phyloP scores from a whole-genome alignment of 2,113 vertebrate genomes.

The Balaenoptera acutorostrata region DNA sequence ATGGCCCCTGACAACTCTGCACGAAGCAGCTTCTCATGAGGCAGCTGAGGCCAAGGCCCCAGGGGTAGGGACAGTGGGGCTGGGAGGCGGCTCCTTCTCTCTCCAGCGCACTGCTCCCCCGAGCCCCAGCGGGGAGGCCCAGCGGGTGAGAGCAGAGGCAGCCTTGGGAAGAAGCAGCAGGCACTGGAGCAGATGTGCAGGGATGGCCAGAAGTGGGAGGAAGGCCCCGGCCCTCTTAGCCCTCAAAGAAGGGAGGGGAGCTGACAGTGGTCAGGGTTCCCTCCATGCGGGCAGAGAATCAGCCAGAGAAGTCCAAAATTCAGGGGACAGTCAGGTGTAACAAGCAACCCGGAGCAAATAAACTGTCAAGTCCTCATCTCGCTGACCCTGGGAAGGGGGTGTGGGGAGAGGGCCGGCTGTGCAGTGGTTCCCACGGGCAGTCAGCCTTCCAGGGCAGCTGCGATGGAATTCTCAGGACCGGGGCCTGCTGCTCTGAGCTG shows the following conservation, averaged over 20 bases:
- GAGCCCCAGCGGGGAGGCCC: neutral
- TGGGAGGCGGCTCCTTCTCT: neutral
- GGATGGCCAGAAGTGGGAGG: rapidly evolving
- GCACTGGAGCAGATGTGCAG: rapidly evolving
- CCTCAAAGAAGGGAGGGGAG: neutral
- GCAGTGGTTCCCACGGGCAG: neutral
- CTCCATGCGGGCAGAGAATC: neutral
- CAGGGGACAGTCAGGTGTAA: neutral
- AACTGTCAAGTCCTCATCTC: neutral
- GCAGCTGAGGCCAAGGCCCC: neutral
- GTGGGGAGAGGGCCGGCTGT: neutral
- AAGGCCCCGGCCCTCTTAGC: neutral
- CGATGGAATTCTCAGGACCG: neutral
- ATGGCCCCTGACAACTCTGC: neutral
- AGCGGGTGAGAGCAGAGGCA: neutral
- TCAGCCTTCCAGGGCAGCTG: neutral
- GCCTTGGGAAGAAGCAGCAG: neutral
- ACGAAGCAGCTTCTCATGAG: neutral
- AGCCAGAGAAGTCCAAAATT: neutral
- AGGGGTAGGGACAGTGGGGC: neutral
- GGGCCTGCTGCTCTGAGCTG: neutral
- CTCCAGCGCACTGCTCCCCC: neutral
- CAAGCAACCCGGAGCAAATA: rapidly evolving
- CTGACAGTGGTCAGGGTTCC: neutral
- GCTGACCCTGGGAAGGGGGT: neutral